Percentiles rank a stretch among this genome's conserved stretches.
Evolutionary conservation across 2,113 vertebrate genomes (phyloP).

Genomic region (Xiphophorus maculatus): DNA sequence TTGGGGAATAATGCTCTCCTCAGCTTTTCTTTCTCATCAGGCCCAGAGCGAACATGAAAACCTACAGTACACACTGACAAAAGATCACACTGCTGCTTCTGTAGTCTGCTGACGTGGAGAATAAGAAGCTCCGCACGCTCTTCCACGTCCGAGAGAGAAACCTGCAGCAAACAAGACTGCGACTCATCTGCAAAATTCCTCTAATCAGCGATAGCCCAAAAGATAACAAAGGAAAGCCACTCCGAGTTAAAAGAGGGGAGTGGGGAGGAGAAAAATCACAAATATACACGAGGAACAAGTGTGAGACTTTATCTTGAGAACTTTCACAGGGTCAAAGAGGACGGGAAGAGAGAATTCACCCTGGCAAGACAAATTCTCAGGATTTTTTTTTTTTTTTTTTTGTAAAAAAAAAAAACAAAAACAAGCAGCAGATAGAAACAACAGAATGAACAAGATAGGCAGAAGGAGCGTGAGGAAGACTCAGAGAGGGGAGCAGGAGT

Average conservation of each 20-base stretch:
- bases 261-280: not conserved
- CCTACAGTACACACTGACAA: conserved; percentile 47
- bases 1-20: conserved; percentile 62
- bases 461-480: conserved; percentile 42
- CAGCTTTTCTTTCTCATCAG: conserved; percentile 66
- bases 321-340: conserved; percentile 53
- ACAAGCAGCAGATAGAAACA: conserved; percentile 67
- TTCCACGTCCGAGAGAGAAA: conserved; percentile 34
- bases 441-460: conserved; percentile 72
- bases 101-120: conserved; percentile 52
- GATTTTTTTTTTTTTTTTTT: not conserved
- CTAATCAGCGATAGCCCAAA: conserved; percentile 63
- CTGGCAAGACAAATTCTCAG: conserved; percentile 55
- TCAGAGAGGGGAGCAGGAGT: conserved; percentile 82
- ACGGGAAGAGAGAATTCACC: conserved; percentile 39
- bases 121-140: conserved; percentile 20
- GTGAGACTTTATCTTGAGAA: conserved; percentile 52
- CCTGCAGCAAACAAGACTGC: conserved; percentile 47
- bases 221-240: conserved; percentile 42
- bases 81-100: conserved; percentile 57
- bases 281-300: conserved; percentile 10
- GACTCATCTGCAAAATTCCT: conserved; percentile 38
- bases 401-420: not conserved
- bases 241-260: not conserved
- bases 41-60: conserved; percentile 71